Percentiles rank a stretch among this genome's conserved stretches.
Conservation (phyloP, 2,888 invertebrate genomes). For the Lepidochitona cinerea region DNA sequence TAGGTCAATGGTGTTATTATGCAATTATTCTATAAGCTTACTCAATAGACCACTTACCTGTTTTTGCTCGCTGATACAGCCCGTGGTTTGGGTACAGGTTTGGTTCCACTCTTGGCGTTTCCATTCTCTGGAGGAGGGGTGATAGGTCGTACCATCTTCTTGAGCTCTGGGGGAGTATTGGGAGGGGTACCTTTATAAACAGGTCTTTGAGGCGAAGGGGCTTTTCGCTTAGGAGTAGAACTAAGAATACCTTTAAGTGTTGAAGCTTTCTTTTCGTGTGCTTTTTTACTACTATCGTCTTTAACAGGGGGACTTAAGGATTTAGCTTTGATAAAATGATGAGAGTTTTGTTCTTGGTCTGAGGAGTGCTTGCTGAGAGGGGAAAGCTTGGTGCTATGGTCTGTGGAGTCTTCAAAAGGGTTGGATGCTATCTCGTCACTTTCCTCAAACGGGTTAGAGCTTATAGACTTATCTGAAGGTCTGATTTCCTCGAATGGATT, state of each 20-base stretch:
- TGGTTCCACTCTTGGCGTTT: neutral
- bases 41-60: neutral
- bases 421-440: constrained; percentile 33
- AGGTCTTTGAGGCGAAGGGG: constrained; percentile 36
- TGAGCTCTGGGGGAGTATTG: constrained; percentile 49
- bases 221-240: constrained; percentile 12
- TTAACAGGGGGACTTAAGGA: constrained; percentile 6
- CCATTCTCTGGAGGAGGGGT: constrained; percentile 46
- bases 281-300: constrained; percentile 20
- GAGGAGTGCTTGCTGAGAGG: neutral
- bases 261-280: constrained; percentile 13
- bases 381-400: too few relatives aligned
- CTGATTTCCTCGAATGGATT: constrained; percentile 50
- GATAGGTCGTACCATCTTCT: constrained; percentile 39
- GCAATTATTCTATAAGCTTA: too few relatives aligned
- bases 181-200: constrained; percentile 61
- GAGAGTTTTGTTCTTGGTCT: neutral
- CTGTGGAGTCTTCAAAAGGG: constrained; percentile 31
- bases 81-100: neutral
- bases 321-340: constrained; percentile 18
- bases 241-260: constrained; percentile 1
- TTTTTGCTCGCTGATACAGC: neutral
- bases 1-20: neutral
- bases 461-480: neutral
- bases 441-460: constrained; percentile 30